Evolutionary conservation across 2,888 invertebrate genomes (phyloP).

Genomic region (Diarsia rubi): DNA sequence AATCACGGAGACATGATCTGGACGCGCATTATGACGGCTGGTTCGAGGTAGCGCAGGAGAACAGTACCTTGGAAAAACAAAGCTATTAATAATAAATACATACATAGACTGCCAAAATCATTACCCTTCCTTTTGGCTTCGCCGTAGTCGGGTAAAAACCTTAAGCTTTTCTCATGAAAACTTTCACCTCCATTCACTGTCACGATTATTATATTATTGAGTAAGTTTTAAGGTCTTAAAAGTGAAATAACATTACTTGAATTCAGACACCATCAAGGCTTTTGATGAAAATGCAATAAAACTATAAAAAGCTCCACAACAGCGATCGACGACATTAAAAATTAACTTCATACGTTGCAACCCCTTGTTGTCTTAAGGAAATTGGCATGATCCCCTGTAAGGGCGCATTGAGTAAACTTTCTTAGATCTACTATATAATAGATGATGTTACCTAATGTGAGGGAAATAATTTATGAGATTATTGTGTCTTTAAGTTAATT

Average conservation of each 20-base stretch:
- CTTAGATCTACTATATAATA: conserved; percentile 50
- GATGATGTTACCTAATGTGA: conserved; percentile 54
- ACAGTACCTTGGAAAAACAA: no score
- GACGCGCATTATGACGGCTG: no score
- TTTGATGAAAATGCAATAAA: conserved; percentile 32
- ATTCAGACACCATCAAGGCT: background rate
- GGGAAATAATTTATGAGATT: conserved; percentile 44
- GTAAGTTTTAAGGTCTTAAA: background rate
- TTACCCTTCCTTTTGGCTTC: no score
- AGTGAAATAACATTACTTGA: background rate
- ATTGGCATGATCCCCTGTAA: conserved; percentile 78
- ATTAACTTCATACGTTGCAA: conserved; percentile 77
- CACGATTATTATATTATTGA: background rate
- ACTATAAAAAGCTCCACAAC: conserved; percentile 22
- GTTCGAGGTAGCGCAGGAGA: no score
- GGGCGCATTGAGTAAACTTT: conserved; percentile 81
- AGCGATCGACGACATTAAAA: conserved; percentile 73
- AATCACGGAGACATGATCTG: no score
- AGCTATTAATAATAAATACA: no score
- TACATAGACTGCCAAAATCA: no score
- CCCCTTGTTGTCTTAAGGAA: conserved; percentile 88
- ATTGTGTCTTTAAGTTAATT: conserved; percentile 42
- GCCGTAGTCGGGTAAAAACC: no score
- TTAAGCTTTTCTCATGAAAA: background rate
- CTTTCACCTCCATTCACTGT: background rate